Evolutionary conservation across 2,888 invertebrate genomes (phyloP), one percentile per base, ranked within the genome.

Genomic region (Callinectes sapidus): DNA sequence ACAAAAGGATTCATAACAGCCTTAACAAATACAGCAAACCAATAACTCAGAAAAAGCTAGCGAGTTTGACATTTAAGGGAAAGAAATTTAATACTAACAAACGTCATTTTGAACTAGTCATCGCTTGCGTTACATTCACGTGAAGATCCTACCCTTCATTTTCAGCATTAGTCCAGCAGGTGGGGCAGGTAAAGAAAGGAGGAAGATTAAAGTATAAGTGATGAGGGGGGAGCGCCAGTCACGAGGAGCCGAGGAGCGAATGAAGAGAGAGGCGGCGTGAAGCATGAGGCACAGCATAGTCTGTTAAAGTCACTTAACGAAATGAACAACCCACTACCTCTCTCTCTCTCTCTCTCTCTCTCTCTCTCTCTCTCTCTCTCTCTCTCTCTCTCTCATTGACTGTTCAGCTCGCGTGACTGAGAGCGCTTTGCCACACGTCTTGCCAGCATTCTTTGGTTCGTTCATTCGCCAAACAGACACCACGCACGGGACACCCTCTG

Each of bases 271-370:
- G 28, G 13, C 71, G 71, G n/a, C n/a, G 28, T 28, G 71, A 28
- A 23, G 28, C 71, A 71, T 23, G 71, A 71, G 23, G 28, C 71
- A 71, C n/a, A 13, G 71, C 28, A 10, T n/a, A 28, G 71, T 71
- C n/a, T 71, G 28, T 61, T 28, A 23, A 71, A 71, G 71, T n/a
- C 71, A 71, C 71, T 71, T 71, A 35, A 81, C 16, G 16, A 81
- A 35, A 81, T 81, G 32, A 35, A 81, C 81, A 81, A 81, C 81
- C 13, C 16, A 16, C 16, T 35, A 13, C n/a, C 77, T 32, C 77
- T 77, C 77, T 77, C 77, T 35, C 81, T 81, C 81, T 81, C 81
- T 81, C 81, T 35, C 81, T 81, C 35, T 81, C 81, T 81, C 81
- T 81, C 81, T 81, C 81, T 81, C 81, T 81, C 81, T 81, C 81